Base-by-base conservation (phyloP, 2,888 invertebrate species). In the Crioceris asparagi region DNA sequence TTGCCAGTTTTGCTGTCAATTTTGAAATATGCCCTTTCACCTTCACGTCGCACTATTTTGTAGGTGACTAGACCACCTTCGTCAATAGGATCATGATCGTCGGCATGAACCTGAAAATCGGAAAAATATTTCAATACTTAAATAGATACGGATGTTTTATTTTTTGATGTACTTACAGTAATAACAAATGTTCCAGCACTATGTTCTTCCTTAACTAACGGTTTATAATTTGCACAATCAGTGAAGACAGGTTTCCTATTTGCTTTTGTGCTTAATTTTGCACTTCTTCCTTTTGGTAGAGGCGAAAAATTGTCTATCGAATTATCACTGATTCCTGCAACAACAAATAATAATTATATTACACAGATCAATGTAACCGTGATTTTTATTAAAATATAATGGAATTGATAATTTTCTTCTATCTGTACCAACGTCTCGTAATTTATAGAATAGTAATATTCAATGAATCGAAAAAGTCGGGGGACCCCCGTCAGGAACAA, bases 41-140 rank as follows among this genome's bases (percentile, higher is more conserved):
- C 77, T 11, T 78, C 76, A 17, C 80, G 74, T 38, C 79, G 77
- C 8, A 86, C 80, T 55, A 93, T 81, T 54, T 81, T 80, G 67
- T 92, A 93, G 7, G 77, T 81, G 35, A 93, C 78, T 36, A 77
- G 83, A 12, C 83, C 83, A 52, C 87, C 83, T 54, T 76, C 75
- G 46, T 83, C 79, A 1, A 73, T 75, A 3, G 77, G 77, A 64
- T 87, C 87, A 35, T 68, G 64, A 61, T 87, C 87, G 44, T 68
- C 71, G 16, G 87, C 87, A 42, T 69, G 66, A 10, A 87, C 81
- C 76, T 81, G 55, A 35, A 59, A 47, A 8, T 2, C 34, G 25
- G 14, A 25, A 14, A 4, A 34, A 10, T 5, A 11, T 21, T 34
- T 23, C 7, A 25, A 14, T 25, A 14, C 4, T 25, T n/a, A 15